Base-by-base conservation (phyloP, 2,113 vertebrate genomes). In the Psettodes erumei region DNA sequence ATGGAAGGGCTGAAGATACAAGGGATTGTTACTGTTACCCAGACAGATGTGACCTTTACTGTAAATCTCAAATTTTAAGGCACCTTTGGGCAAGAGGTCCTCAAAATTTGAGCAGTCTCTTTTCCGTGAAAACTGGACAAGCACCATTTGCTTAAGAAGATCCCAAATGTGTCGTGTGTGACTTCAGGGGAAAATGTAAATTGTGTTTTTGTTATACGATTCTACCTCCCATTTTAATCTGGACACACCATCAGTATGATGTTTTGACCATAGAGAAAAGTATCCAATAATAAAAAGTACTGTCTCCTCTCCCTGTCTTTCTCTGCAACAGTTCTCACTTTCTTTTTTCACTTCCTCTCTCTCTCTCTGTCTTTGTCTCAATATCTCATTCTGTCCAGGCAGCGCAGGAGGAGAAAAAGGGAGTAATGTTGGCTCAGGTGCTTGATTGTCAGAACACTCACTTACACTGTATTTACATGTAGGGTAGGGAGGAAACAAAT, bases 371-470 rank as follows among this genome's bases (percentile, higher is more conserved):
- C 70, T 64, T 30, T 51, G 40, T 55, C 64, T 72, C 55, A 53
- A 42, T 84, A 64, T 87, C 62, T 86, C 70, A 71, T 74, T 68
- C 61, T 67, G 58, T 77, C 65, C 55, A 38, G 2, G 51, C 27
- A 2, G 28, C 6, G 21, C 74, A 70, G 37, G 37, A 80, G 62
- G 62, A 64, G 70, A 64, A 66, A 25, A 82, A 76, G 84, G 86
- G 86, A 90, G 86, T 88, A 80, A 59, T 90, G 89, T 90, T 89
- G 81, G 82, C 89, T 82, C 88, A 92, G 89, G 89, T 91, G 91
- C 82, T 61, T 71, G 77, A 88, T 85, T 81, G 82, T 89, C 83
- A 83, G 89, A 90, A 79, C 82, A 68, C 81, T 87, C 71, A 66
- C 71, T 80, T 74, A 71, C 68, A 70, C 43, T 82, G 85, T 89